Percentiles rank a stretch among this genome's conserved stretches.
Evolutionary conservation across 2,888 invertebrate species (phyloP).

Genomic region (Pecten maximus): DNA sequence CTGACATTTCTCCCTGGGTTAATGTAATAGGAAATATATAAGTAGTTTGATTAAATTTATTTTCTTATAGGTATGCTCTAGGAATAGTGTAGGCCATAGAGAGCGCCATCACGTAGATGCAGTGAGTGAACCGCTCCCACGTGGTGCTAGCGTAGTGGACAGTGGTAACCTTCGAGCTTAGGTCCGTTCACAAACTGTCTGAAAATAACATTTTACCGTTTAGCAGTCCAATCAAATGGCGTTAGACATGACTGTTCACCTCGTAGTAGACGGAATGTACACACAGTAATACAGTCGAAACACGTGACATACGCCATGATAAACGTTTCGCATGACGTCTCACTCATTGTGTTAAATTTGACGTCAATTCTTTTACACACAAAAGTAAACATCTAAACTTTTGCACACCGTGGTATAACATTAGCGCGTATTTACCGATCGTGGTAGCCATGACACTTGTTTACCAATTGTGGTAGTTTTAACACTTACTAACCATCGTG

Average conservation of each 20-base stretch:
- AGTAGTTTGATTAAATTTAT: neutral
- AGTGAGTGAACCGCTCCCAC: neutral
- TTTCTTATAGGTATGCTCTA: conserved; percentile 19
- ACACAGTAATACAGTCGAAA: too few relatives aligned
- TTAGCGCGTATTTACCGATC: too few relatives aligned
- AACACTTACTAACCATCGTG: too few relatives aligned
- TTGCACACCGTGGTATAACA: too few relatives aligned
- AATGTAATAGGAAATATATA: neutral
- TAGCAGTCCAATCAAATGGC: neutral
- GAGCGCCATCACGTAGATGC: neutral
- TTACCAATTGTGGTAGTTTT: too few relatives aligned
- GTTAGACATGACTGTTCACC: neutral
- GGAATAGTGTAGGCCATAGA: neutral
- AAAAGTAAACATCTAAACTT: neutral
- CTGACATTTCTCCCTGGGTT: neutral
- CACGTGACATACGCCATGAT: too few relatives aligned
- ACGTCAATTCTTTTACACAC: neutral
- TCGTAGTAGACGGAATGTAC: too few relatives aligned
- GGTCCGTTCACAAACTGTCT: neutral
- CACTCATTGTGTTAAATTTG: too few relatives aligned
- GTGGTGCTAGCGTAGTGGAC: neutral
- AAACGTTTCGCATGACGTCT: too few relatives aligned
- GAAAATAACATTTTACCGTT: neutral
- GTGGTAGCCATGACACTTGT: too few relatives aligned
- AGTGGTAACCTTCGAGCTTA: neutral